Base-by-base conservation (phyloP, 2,113 vertebrate species). In the Dromaius novaehollandiae region DNA sequence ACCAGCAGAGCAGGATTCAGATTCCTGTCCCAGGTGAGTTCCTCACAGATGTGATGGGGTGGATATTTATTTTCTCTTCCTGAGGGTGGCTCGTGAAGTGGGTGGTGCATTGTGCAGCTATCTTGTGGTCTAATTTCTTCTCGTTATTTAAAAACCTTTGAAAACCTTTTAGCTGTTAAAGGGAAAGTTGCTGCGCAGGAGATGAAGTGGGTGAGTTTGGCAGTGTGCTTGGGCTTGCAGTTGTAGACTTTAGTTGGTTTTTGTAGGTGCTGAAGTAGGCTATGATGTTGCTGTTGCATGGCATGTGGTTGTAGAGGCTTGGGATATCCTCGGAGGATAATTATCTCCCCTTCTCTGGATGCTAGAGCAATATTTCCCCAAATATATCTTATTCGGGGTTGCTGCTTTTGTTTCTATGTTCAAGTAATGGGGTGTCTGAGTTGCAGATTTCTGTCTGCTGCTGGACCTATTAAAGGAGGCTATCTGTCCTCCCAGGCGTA, bases 61-160 rank as follows among this genome's bases (percentile, higher is more conserved):
- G 21, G 60, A 32, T 13, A 7, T 69, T 61, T 38, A 18, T 19
- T 90, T 60, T 17, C 44, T 46, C 6, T 9, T 46, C 42, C 82
- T 58, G n/a, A 12, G 70, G 40, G 11, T 0, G 4, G 68, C 61
- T 75, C 21, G 13, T 9, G 5, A 40, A n/a, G 30, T 5, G 20
- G 56, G 9, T 3, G 1, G 3, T 6, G 71, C 9, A 3, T 8
- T 5, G 6, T 2, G 14, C 26, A 36, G 44, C 26, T 38, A 3
- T 13, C 17, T 38, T 26, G 20, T 7, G 42, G 6, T 40, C 32
- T 22, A 1, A n/a, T 60, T 73, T 60, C 13, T 50, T 32, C 40
- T 50, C 28, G 9, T 15, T 3, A 28, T 32, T 19, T 2, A 6
- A 28, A 58, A 46, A 34, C 17, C 13, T 46, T 53, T 30, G 55